Evolutionary conservation across 2,797 vertebrate species (phyloP).

Genomic region (Semaprochilodus insignis): DNA sequence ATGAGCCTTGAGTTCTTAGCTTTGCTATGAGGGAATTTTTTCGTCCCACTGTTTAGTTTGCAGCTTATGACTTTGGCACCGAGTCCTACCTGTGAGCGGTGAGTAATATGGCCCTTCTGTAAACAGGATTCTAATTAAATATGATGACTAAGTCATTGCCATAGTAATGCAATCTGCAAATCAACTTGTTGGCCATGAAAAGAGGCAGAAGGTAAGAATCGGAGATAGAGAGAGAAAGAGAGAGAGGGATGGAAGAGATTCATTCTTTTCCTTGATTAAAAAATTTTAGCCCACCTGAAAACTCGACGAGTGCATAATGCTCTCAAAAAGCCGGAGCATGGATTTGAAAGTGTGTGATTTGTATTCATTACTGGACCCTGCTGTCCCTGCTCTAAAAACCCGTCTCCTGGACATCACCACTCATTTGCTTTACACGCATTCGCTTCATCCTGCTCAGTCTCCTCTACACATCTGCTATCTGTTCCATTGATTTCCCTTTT

Average conservation of each 20-base stretch:
- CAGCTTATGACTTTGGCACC: slow-evolving; percentile 21
- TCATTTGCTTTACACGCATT: slow-evolving; percentile 36
- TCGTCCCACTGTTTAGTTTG: neutral
- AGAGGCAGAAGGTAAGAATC: slow-evolving; percentile 14
- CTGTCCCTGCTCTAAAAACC: slow-evolving; percentile 46
- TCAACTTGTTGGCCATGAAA: slow-evolving; percentile 28
- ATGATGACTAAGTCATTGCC: slow-evolving; percentile 49
- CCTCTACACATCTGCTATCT: slow-evolving; percentile 32
- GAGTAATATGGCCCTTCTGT: slow-evolving; percentile 38
- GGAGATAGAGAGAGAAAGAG: slow-evolving; percentile 26
- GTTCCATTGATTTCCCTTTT: slow-evolving; percentile 54
- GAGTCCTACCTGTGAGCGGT: slow-evolving; percentile 33
- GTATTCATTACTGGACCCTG: slow-evolving; percentile 46
- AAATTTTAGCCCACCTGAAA: slow-evolving; percentile 38
- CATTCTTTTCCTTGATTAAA: slow-evolving; percentile 29
- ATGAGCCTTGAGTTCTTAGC: neutral
- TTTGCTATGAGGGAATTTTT: slow-evolving; percentile 4
- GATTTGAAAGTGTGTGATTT: slow-evolving; percentile 39
- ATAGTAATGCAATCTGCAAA: slow-evolving; percentile 53
- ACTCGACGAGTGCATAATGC: slow-evolving; percentile 27
- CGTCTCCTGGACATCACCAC: slow-evolving; percentile 37
- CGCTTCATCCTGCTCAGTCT: slow-evolving; percentile 30
- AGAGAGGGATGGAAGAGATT: slow-evolving; percentile 28
- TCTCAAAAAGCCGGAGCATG: slow-evolving; percentile 19
- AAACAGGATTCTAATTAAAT: slow-evolving; percentile 54